Conservation (phyloP, 30 jellyfish, hydroid and myxozoan genomes). For the Catostylus mosaicus region DNA sequence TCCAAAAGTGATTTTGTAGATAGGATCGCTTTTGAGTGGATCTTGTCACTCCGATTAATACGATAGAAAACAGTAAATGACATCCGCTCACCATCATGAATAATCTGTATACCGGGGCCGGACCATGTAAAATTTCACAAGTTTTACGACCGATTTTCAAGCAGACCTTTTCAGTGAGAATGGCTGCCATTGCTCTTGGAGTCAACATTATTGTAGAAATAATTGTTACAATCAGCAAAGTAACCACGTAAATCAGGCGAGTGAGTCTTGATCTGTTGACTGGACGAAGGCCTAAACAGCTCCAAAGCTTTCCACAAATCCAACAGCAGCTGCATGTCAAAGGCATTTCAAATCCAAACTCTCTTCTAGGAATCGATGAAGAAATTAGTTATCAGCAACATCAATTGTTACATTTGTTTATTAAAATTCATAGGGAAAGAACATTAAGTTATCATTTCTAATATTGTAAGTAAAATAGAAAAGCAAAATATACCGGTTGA, state of each 20-base stretch:
- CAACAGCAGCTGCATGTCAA: constrained; percentile 55
- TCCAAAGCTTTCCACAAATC: constrained; percentile 74
- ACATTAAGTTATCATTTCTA: neutral
- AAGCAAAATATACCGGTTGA: constrained; percentile 10
- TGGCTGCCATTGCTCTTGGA: constrained; percentile 40
- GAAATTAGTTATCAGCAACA: too few relatives aligned
- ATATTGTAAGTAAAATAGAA: too few relatives aligned
- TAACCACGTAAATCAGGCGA: constrained; percentile 43
- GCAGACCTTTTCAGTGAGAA: constrained; percentile 55
- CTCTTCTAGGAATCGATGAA: too few relatives aligned
- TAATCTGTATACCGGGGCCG: constrained; percentile 94
- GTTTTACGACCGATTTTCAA: constrained; percentile 56
- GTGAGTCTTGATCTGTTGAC: constrained; percentile 70
- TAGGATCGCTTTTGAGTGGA: constrained; percentile 51
- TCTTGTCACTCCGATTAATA: constrained; percentile 55
- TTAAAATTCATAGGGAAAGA: too few relatives aligned
- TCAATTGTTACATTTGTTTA: too few relatives aligned
- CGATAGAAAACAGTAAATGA: constrained; percentile 56
- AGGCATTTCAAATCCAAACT: constrained; percentile 6
- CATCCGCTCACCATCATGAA: constrained; percentile 55
- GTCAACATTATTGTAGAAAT: constrained; percentile 62
- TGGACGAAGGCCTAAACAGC: constrained; percentile 43
- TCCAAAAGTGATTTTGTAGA: constrained; percentile 85
- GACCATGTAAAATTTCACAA: constrained; percentile 91
- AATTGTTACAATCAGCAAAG: constrained; percentile 35